Evolutionary conservation across 1,140 invertebrate genomes (phyloP), one percentile per base, ranked within the genome.

Genomic region (Potamilus streckersoni): DNA sequence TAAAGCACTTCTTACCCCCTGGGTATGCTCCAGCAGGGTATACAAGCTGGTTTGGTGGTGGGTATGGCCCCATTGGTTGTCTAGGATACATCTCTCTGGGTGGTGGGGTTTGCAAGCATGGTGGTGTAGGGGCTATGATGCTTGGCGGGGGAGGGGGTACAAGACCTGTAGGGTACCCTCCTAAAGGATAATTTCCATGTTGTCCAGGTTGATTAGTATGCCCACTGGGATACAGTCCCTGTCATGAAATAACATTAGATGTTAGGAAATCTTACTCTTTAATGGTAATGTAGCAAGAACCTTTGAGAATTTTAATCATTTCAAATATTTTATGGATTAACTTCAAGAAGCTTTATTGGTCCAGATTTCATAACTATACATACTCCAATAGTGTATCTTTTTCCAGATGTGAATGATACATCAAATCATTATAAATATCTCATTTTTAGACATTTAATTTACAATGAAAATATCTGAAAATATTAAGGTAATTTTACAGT

Each of bases 161-260:
- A 56, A 67, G 23, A 19, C 74, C 74, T 59, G 74, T 76, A 19
- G 74, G 74, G 55, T 73, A 73, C 13, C 64, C 64, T 67, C 64
- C 72, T 49, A 49, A 49, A 55, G 27, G 60, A 56, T 75, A 75
- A 56, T 66, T 68, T 55, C n/a, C 55, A 38, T 58, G 73, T 17
- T 38, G 60, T 38, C 72, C 64, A 58, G 66, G 72, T 5, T 27
- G 60, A 5, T n/a, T n/a, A 23, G 59, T 57, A 61, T 71, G 69
- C 62, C 17, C 20, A 12, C 20, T 31, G 20, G 62, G 19, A 64
- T 14, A 64, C 19, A 64, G 62, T 16, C 62, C 20, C 20, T 23
- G 31, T 19, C 31, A 23, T 6, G 13, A 19, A 23, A 16, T 64
- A 64, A 14, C 23, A 62, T 49, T 49, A 49, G 6, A 49, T 49